Conservation (phyloP, 92 coral and sea anemone genomes). For the Pocillopora grandis region DNA sequence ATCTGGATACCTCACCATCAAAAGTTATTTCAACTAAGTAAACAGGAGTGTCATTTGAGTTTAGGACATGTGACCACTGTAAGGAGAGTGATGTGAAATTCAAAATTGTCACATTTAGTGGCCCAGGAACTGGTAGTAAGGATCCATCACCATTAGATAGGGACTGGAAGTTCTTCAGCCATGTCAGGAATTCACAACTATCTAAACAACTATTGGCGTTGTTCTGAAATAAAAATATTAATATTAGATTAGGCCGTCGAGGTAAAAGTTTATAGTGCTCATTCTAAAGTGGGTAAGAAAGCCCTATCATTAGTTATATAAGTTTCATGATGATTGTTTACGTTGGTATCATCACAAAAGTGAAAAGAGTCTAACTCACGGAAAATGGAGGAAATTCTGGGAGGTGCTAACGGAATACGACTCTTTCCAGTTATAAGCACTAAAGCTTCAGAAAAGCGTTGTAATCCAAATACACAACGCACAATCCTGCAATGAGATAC, state of each 20-base stretch:
- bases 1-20: not conserved
- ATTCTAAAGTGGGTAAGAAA: not conserved
- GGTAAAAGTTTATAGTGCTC: not conserved
- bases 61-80: slow-evolving; percentile 19
- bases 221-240: not conserved
- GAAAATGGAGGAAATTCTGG: no score
- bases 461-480: no score
- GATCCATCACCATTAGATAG: slow-evolving; percentile 16
- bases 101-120: not conserved
- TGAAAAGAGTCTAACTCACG: no score
- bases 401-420: no score
- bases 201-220: slow-evolving; percentile 1
- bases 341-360: not conserved
- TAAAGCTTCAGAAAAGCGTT: no score
- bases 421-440: no score
- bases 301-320: not conserved
- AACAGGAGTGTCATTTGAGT: slow-evolving; percentile 18
- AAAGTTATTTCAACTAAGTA: slow-evolving; percentile 21
- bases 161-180: slow-evolving; percentile 1
- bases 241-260: no score
- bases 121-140: not conserved
- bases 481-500: no score
- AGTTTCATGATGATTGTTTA: no score
- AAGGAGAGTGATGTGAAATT: slow-evolving; percentile 19
- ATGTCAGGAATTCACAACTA: slow-evolving; percentile 27